These are phyloP conservation scores for Okamejei kenojei DNA, from an alignment of 2,797 vertebrate species.

Conservation along the genomic window DNA sequence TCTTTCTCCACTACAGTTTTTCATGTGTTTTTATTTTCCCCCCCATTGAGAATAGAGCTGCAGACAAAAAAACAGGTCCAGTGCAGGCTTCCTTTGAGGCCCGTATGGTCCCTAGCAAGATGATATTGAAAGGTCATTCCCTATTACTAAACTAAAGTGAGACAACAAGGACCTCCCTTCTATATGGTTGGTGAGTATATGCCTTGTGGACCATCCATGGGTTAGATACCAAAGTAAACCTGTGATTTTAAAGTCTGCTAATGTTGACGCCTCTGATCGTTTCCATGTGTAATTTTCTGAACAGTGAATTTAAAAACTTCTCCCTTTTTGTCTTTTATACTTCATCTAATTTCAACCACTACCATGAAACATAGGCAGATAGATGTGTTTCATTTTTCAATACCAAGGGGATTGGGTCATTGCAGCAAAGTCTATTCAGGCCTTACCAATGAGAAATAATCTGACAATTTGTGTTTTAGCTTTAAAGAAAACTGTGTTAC, in stretches of 20 bases:
- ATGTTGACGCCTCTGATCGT: neutral
- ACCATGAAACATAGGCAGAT: neutral
- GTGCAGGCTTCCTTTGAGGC: neutral
- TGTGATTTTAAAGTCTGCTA: constrained; percentile 9
- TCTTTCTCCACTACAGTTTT: neutral
- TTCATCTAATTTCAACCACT: constrained; percentile 15
- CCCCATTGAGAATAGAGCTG: neutral
- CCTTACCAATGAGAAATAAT: constrained; percentile 34
- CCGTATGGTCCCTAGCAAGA: neutral
- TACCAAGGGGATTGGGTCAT: neutral
- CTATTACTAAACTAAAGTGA: neutral
- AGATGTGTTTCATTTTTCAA: neutral
- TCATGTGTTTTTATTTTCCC: neutral
- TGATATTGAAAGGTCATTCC: neutral
- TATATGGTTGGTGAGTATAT: neutral
- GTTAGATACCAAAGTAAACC: constrained; percentile 12
- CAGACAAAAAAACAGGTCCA: neutral
- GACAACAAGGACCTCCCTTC: neutral
- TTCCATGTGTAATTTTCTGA: constrained; percentile 26
- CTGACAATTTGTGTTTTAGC: constrained; percentile 25
- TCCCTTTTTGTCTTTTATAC: neutral
- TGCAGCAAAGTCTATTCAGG: neutral
- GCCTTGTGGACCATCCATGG: neutral
- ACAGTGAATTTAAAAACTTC: neutral
- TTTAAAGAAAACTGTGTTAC: constrained; percentile 25